Percentiles rank a stretch among this genome's conserved stretches.
These are phyloP conservation scores for Chaetogeoica ovagalla DNA, from an alignment of 2,888 invertebrate genomes.

Conservation along the genomic window DNA sequence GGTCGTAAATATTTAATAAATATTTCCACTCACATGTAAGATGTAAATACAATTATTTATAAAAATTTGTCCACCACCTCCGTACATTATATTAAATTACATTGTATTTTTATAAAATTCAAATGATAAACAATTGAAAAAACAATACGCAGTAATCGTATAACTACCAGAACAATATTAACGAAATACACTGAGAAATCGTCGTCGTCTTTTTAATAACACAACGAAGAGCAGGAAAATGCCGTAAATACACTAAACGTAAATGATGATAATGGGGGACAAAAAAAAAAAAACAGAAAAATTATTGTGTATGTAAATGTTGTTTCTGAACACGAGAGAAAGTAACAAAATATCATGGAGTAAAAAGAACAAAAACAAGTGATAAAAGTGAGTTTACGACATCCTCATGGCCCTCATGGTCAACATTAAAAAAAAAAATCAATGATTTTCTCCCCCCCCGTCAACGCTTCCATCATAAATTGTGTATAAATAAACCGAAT, in stretches of 20 bases:
- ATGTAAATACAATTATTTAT: constrained; percentile 2
- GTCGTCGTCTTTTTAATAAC: background rate
- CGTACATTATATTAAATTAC: background rate
- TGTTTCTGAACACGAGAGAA: constrained; percentile 16
- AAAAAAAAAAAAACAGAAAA: background rate
- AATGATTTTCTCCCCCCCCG: too few species aligned
- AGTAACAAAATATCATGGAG: constrained; percentile 27
- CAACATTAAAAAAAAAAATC: too few species aligned
- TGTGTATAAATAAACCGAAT: too few species aligned
- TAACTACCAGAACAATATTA: background rate
- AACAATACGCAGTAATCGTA: background rate
- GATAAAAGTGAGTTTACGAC: too few species aligned
- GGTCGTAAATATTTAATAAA: background rate
- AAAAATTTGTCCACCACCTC: background rate
- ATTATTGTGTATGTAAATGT: background rate
- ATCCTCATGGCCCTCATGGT: too few species aligned
- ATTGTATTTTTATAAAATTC: background rate
- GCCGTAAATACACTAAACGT: background rate
- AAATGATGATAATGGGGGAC: background rate
- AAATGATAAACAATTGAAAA: background rate
- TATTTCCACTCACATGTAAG: constrained; percentile 7
- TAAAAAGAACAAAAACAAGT: background rate
- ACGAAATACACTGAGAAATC: background rate
- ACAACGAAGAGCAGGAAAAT: background rate
- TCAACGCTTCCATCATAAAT: too few species aligned